These are phyloP conservation scores for Oscheius sp. DNA, from an alignment of 1,140 invertebrate genomes.

Conservation along the genomic window DNA sequence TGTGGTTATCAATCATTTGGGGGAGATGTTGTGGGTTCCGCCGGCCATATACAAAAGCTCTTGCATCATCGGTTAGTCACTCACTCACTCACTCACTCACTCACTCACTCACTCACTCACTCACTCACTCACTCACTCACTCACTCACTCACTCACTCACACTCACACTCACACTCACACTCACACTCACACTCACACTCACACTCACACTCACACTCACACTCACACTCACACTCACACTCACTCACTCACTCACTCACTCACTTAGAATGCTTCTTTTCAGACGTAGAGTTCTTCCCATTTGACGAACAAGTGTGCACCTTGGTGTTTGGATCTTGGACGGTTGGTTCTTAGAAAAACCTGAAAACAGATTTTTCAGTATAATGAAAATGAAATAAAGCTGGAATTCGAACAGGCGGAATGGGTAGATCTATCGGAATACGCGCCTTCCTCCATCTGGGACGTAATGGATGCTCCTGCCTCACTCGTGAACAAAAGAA, in stretches of 20 bases:
- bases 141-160: too few relatives aligned
- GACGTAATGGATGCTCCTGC: constrained; percentile 96
- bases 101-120: background rate
- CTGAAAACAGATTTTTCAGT: constrained; percentile 61
- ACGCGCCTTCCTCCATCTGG: constrained; percentile 92
- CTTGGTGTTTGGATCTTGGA: constrained; percentile 99
- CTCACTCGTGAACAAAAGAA: constrained; percentile 65
- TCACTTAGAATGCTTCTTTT: background rate
- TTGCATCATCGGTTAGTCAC: constrained; percentile 93
- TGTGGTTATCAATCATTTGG: constrained; percentile 81
- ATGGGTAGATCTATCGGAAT: constrained; percentile 86
- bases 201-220: too few relatives aligned
- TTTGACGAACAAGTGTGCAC: constrained; percentile 86
- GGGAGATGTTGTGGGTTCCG: constrained; percentile 82
- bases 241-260: constrained; percentile 70
- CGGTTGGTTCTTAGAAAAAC: constrained; percentile 75
- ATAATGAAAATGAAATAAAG: constrained; percentile 77
- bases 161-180: too few relatives aligned
- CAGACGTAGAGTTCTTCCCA: constrained; percentile 59
- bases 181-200: too few relatives aligned
- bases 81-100: constrained; percentile 23
- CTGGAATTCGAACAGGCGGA: constrained; percentile 64
- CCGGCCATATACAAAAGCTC: constrained; percentile 98
- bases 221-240: constrained; percentile 97
- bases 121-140: background rate